Evolutionary conservation across 30 jellyfish, hydroid and myxozoan genomes (phyloP).

Genomic region (Catostylus mosaicus): DNA sequence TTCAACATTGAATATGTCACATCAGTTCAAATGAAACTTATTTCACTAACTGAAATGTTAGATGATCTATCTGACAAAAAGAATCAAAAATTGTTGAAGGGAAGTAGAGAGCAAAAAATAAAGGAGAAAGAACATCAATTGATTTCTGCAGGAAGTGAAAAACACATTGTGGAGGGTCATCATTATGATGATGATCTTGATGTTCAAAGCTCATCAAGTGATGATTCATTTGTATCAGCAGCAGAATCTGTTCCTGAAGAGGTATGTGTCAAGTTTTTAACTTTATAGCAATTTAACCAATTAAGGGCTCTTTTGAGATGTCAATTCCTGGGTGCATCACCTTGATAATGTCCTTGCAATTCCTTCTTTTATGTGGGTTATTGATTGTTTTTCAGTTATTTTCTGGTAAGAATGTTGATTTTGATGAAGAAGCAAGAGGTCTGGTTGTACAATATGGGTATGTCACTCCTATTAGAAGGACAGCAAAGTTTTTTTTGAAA

Average conservation of each 20-base stretch:
- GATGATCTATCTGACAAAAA: neutral
- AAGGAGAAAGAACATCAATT: neutral
- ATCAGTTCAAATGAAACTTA: neutral
- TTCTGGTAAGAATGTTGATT: neutral
- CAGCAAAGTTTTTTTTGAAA: too few relatives aligned
- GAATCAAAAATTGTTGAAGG: neutral
- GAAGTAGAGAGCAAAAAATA: neutral
- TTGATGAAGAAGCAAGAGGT: constrained; percentile 16
- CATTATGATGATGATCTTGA: constrained; percentile 66
- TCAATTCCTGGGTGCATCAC: too few relatives aligned
- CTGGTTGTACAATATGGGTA: constrained; percentile 21
- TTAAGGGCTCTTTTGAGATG: too few relatives aligned
- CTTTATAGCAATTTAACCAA: too few relatives aligned
- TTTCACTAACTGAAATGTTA: neutral
- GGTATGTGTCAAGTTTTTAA: constrained; percentile 1
- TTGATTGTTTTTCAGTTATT: neutral
- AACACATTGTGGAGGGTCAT: neutral
- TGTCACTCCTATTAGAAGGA: too few relatives aligned
- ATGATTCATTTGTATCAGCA: constrained; percentile 96
- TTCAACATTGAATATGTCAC: neutral
- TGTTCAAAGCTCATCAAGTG: constrained; percentile 53
- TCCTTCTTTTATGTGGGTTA: too few relatives aligned
- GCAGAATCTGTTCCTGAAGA: constrained; percentile 65
- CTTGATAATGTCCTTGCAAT: too few relatives aligned
- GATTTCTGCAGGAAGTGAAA: neutral